Percentiles rank a stretch among this genome's conserved stretches.
phyloP scores from a whole-genome alignment of 2,113 vertebrate species.

The Regulus satrapa region DNA sequence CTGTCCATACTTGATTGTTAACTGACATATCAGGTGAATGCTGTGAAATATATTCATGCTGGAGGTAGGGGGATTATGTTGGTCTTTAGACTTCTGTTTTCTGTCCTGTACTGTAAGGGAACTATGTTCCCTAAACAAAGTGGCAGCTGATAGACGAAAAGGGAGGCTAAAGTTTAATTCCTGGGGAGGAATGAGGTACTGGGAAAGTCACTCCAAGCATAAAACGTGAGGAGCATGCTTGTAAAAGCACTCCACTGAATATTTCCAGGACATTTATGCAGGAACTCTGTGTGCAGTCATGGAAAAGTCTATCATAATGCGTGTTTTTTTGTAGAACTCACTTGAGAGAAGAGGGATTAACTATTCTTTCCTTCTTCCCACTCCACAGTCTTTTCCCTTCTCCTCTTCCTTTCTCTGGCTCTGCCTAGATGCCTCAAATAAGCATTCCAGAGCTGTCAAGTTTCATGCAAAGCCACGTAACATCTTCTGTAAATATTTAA shows the following conservation, averaged over 20 bases:
- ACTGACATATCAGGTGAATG: background rate
- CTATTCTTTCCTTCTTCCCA: background rate
- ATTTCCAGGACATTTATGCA: background rate
- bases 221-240: background rate
- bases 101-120: background rate
- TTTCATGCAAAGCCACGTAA: background rate
- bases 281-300: background rate
- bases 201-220: background rate
- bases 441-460: background rate
- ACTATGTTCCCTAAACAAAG: background rate
- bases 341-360: background rate
- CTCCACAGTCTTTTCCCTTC: background rate
- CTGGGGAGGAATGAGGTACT: too few species aligned
- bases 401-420: background rate
- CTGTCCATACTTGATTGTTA: background rate
- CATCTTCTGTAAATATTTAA: conserved; percentile 41
- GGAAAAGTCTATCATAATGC: background rate
- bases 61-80: background rate
- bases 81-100: background rate
- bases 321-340: background rate
- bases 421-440: background rate
- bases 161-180: background rate
- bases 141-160: background rate
- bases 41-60: background rate
- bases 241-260: background rate